Evolutionary conservation across 2,888 invertebrate genomes (phyloP), one percentile per base, ranked within the genome.

Genomic region (Baronia brevicornis): DNA sequence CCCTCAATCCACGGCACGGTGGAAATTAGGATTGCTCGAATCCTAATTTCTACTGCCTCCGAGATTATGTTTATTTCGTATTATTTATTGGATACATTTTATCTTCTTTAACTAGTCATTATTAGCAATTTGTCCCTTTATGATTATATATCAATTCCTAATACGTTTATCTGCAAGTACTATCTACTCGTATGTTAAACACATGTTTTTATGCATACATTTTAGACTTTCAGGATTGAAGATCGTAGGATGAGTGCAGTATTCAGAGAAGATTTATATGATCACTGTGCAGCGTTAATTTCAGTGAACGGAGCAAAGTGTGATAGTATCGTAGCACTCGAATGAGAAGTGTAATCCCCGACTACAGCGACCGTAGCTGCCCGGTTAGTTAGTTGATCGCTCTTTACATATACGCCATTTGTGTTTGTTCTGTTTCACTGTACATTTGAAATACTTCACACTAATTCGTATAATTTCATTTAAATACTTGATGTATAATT

Each of bases 231-330:
- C 48, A 46, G 48, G 56, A 49, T 57, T 53, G 54, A 61, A 51
- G 55, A 57, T 55, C 63, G 64, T 64, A 61, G 62, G 70, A 68
- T 59, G 61, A 70, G 60, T 65, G 54, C 60, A 65, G 63, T 61
- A 69, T 72, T 75, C 69, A 62, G 60, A 48, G 58, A 63, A 77
- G 77, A 82, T 84, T 79, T 80, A 82, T 80, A 66, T 70, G 78
- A 70, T 70, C 74, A 78, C 78, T 79, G 74, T 74, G 69, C 66
- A 68, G 66, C 71, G 75, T 78, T 82, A 80, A 82, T 80, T 84
- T 75, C 75, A 72, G 63, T 62, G 73, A 75, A 73, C 70, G 59
- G 61, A 69, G 73, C 73, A 70, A 66, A 65, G 68, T 69, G 62
- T 70, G 72, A 72, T 77, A 64, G 62, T 74, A 79, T 77, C 73